Base-by-base conservation (phyloP, 2,797 vertebrate genomes). In the Rhinella marina region DNA sequence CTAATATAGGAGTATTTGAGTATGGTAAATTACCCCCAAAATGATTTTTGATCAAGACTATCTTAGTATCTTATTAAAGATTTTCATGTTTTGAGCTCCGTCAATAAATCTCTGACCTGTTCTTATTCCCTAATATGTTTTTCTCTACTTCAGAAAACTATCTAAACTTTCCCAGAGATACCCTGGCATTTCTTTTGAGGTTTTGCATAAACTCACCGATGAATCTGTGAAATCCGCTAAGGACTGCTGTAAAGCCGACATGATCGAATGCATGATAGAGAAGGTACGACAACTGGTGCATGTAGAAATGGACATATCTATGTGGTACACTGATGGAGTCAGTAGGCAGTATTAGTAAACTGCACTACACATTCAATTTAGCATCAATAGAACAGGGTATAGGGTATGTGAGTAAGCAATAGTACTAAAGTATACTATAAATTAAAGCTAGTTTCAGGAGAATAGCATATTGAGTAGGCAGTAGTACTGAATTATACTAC, bases 231-330 rank as follows among this genome's bases (percentile, higher is more conserved):
- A 76, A 23, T 88, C 89, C 75, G 88, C 92, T 10, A 16, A 84
- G 17, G 91, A 25, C 6, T 93, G 93, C 72, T 95, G 94, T 29
- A 87, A 90, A 0, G 93, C 93, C 1, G 90, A 94, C 13, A 61
- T 9, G 13, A 32, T 94, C 19, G 83, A 88, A 14, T 93, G 93
- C 11, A 75, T 93, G 85, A 48, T 0, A 0, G 50, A 75, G 0
- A 90, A 88, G 92, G 94, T 95, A 92, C 91, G 59, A 17, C 17
- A 27, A 54, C 41, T 52, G 19, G 12, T 23, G 2, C 8, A 27
- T 52, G 17, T 21, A 59, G 17, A 16, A 70, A 32, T 8, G 14
- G 27, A 32, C 6, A 32, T 70, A 41, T 41, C 17, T 32, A 29
- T 29, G 27, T 29, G 16, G 14, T 32, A 70, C 13, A 70, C 32